Evolutionary conservation across 1,140 invertebrate species (phyloP), one percentile per base, ranked within the genome.

Genomic region (Gryon sp.): DNA sequence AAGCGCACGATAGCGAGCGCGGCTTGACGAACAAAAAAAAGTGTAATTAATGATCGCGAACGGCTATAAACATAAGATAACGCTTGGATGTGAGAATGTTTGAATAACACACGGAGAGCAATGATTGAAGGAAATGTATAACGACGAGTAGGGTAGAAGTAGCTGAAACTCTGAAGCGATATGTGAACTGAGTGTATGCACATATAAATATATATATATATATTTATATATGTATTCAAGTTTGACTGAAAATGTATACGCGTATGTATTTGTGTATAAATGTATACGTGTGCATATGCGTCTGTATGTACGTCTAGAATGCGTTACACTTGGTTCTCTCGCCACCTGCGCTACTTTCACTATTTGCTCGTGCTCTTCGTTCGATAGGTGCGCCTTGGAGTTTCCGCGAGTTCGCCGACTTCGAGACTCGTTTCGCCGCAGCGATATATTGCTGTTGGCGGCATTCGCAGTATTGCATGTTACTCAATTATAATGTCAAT

Each of bases 311-410:
- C 55, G 46, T 46, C 52, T 60, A 66, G 62, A 75, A 75, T 60
- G 72, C 62, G 72, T 68, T 75, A 60, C 62, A 75, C 62, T 59
- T 57, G 74, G 66, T 53, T 66, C 66, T 66, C 74, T 32, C 50
- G 62, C 66, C 75, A 77, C 75, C 75, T 77, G 75, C 75, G 75
- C 75, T 77, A 77, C 75, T 77, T 77, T 77, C 75, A 77, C 75
- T 77, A 73, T 72, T 72, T 63, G 60, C 62, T 55, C 62, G 60
- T 57, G 75, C 68, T 72, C 75, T 63, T 68, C 66, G 73, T 65
- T 77, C 68, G 75, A 66, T 72, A 72, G 75, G 60, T 15, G 68
- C 75, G 68, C 75, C 75, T 72, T 18, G 62, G 43, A n/a, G 60
- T 77, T 77, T 77, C 74, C 74, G 74, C 74, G 74, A 72, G 63